A percentile compares a stretch with the other conserved stretches of the same genome.
Evolutionary conservation across 2,797 vertebrate species (phyloP).

Genomic region (Notolepis coatsorum): DNA sequence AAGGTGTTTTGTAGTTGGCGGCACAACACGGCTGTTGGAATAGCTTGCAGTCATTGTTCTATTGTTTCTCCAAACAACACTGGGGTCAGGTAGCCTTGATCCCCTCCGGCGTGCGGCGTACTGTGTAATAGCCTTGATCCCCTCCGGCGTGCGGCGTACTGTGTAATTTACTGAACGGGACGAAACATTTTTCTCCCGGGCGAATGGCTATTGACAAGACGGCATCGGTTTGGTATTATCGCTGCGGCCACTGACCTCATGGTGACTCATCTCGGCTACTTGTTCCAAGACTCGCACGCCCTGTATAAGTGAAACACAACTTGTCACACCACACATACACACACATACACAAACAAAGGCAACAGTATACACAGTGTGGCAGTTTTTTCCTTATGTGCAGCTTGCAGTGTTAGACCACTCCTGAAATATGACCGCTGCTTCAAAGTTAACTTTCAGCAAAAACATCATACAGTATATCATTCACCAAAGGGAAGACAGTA

Average conservation of each 20-base stretch:
- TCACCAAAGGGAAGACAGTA: no score
- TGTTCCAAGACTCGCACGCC: constrained; percentile 27
- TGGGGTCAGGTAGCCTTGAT: constrained; percentile 75
- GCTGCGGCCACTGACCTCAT: constrained; percentile 69
- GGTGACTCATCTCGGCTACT: constrained; percentile 52
- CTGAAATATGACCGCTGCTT: no score
- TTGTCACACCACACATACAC: constrained; percentile 4
- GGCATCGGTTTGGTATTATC: constrained; percentile 74
- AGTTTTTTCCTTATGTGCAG: no score
- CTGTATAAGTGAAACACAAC: constrained; percentile 6
- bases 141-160: constrained; percentile 57
- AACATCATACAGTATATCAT: no score
- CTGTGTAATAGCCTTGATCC: constrained; percentile 75
- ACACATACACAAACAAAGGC: background rate
- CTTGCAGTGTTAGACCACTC: no score
- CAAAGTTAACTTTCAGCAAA: no score
- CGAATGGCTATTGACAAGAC: constrained; percentile 80
- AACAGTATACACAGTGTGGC: background rate
- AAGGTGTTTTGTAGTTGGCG: constrained; percentile 73
- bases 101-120: constrained; percentile 59
- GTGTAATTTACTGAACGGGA: constrained; percentile 83
- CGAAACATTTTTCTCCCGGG: constrained; percentile 71
- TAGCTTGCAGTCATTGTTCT: constrained; percentile 79
- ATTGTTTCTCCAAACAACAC: constrained; percentile 78
- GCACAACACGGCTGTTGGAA: constrained; percentile 71